A percentile compares a stretch with the other conserved stretches of the same genome.
These are phyloP conservation scores for Panzeria rudis DNA, from an alignment of 2,888 invertebrate species.

Conservation along the genomic window DNA sequence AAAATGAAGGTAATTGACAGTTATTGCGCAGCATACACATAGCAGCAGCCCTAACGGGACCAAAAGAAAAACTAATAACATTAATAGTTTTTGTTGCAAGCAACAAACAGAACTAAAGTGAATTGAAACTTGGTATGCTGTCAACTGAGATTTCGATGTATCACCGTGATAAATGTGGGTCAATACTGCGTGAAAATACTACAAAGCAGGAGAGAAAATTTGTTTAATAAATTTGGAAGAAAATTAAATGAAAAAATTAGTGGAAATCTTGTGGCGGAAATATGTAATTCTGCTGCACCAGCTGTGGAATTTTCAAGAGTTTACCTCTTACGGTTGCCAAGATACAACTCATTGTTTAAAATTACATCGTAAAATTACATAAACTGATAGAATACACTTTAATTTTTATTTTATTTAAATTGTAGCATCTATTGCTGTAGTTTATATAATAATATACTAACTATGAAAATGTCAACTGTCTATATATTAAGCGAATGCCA, in stretches of 20 bases:
- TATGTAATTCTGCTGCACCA: too few relatives aligned
- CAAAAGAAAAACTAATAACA: background rate
- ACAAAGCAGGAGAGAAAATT: background rate
- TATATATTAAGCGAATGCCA: too few relatives aligned
- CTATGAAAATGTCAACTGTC: too few relatives aligned
- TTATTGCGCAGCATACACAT: slow-evolving; percentile 32
- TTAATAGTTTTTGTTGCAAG: background rate
- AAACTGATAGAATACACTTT: too few relatives aligned
- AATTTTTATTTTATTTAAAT: too few relatives aligned
- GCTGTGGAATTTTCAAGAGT: too few relatives aligned
- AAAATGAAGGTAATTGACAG: slow-evolving; percentile 67
- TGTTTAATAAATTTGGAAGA: background rate
- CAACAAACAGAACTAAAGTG: background rate
- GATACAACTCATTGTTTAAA: too few relatives aligned
- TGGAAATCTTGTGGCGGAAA: too few relatives aligned
- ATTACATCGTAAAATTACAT: too few relatives aligned
- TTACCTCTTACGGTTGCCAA: too few relatives aligned
- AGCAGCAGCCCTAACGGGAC: background rate
- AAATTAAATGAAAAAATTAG: slow-evolving; percentile 1
- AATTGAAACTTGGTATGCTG: background rate
- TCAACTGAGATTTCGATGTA: background rate
- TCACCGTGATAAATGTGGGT: background rate
- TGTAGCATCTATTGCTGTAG: too few relatives aligned
- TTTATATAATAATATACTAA: too few relatives aligned
- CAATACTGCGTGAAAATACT: background rate